Evolutionary conservation across 30 jellyfish, hydroid and myxozoan genomes (phyloP).

Genomic region (Turritopsis rubra): DNA sequence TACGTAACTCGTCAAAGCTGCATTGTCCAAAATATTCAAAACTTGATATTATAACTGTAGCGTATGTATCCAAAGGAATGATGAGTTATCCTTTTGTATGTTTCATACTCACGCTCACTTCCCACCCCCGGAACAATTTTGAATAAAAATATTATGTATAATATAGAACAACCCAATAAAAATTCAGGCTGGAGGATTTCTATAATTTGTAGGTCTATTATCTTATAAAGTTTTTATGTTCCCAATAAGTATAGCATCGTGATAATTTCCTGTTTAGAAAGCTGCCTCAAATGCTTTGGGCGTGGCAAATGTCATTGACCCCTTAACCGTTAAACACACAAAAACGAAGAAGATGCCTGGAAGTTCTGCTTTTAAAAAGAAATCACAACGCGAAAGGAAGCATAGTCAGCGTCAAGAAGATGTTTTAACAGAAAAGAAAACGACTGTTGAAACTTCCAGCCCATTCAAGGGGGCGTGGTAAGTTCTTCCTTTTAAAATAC

Average conservation of each 20-base stretch:
- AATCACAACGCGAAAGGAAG: slow-evolving; percentile 33
- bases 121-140: too few species aligned
- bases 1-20: too few species aligned
- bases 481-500: not conserved
- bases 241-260: not conserved
- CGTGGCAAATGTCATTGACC: not conserved
- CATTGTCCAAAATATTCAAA: too few species aligned
- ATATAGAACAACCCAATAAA: too few species aligned
- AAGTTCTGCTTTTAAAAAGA: slow-evolving; percentile 32
- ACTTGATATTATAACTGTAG: too few species aligned
- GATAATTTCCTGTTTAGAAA: not conserved
- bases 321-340: not conserved
- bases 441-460: not conserved
- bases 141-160: too few species aligned
- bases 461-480: not conserved
- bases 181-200: too few species aligned
- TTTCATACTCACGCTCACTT: too few species aligned
- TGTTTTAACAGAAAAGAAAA: not conserved
- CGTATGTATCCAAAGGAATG: too few species aligned
- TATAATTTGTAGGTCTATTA: too few species aligned
- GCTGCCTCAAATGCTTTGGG: not conserved
- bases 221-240: not conserved
- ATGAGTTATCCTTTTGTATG: too few species aligned
- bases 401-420: not conserved
- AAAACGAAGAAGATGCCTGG: not conserved